phyloP scores from a whole-genome alignment of 35 echinoderm and acorn worm species.

The Eucidaris tribuloides region DNA sequence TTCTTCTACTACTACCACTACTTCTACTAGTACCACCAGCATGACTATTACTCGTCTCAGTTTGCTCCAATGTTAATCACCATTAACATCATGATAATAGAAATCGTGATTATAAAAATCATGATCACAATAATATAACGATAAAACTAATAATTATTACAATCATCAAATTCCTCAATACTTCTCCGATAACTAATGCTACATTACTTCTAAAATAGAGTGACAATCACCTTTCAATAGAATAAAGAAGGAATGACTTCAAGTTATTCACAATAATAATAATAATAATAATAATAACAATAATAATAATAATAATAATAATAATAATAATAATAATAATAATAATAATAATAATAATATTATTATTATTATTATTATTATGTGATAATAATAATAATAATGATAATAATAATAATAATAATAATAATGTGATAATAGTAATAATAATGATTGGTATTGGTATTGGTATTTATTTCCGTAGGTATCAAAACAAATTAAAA shows the following conservation, averaged over 20 bases:
- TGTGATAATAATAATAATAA: conserved; percentile 1
- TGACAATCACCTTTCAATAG: neutral
- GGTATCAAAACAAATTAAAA: too few species aligned
- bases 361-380: too few species aligned
- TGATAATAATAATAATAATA: too few species aligned
- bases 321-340: conserved; percentile 1
- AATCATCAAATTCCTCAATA: too few species aligned
- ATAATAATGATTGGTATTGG: too few species aligned
- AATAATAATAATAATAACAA: neutral
- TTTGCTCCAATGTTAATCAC: neutral
- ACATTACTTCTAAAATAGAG: neutral
- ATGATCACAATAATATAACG: too few species aligned
- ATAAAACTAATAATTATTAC: neutral
- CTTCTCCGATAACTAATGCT: too few species aligned
- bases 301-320: conserved; percentile 1
- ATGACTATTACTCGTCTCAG: too few species aligned
- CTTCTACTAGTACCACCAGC: neutral
- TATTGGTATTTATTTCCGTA: too few species aligned
- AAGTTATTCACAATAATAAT: too few species aligned
- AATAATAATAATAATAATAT: neutral
- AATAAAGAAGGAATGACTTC: too few species aligned
- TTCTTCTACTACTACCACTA: neutral
- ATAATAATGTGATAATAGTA: too few species aligned
- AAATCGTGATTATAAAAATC: neutral
- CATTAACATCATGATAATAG: neutral